Conservation (phyloP, 2,888 invertebrate genomes). For the Ceriagrion tenellum region DNA sequence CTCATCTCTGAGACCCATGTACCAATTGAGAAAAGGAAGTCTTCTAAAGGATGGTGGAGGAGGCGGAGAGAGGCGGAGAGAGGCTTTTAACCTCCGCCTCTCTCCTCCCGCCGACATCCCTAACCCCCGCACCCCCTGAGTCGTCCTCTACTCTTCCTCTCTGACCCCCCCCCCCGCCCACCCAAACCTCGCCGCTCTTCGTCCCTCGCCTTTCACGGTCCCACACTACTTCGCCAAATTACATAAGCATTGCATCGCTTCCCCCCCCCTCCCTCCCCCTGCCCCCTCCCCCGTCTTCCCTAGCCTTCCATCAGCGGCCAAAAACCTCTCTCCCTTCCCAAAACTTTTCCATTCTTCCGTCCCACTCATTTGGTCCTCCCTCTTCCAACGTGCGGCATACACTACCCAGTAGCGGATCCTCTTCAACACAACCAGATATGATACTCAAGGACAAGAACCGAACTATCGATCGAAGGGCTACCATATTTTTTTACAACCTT, state of each 20-base stretch:
- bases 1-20: constrained; percentile 35
- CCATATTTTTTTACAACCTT: no score
- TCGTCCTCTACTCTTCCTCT: not conserved
- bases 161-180: not conserved
- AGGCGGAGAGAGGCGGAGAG: not conserved
- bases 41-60: not conserved
- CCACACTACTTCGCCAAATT: constrained; percentile 42
- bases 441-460: not conserved
- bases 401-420: not conserved
- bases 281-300: not conserved
- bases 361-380: not conserved
- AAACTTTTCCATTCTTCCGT: not conserved
- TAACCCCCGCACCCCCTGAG: not conserved
- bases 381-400: not conserved
- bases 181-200: no score
- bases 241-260: constrained; percentile 50
- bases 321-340: not conserved
- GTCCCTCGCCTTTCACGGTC: not conserved
- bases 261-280: no score
- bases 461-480: no score
- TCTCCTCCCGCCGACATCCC: not conserved
- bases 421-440: not conserved
- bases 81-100: not conserved
- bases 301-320: not conserved
- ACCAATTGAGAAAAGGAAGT: constrained; percentile 47